Evolutionary conservation across 64 coral and sea anemone species (phyloP).

Genomic region (Montipora foliosa): DNA sequence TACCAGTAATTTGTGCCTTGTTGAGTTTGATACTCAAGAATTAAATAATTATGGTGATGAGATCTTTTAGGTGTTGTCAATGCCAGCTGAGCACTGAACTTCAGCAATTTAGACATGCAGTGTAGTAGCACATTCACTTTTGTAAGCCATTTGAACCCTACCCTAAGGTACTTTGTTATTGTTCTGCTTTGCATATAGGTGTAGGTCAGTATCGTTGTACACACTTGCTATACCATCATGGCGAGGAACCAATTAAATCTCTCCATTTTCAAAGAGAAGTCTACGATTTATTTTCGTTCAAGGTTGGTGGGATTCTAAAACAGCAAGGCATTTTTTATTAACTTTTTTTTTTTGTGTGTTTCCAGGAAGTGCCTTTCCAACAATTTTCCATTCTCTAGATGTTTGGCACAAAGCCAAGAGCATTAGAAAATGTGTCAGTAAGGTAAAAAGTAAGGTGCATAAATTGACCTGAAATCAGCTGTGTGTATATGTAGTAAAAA

Average conservation of each 20-base stretch:
- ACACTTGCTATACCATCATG: neutral
- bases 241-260: neutral
- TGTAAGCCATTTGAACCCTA: too few relatives aligned
- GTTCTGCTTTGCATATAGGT: neutral
- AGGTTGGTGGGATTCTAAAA: neutral
- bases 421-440: neutral
- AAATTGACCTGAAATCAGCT: constrained; percentile 4
- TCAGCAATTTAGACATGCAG: too few relatives aligned
- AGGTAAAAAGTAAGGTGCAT: neutral
- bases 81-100: too few relatives aligned
- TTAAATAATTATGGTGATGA: too few relatives aligned
- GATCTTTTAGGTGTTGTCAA: too few relatives aligned
- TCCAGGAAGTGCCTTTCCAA: neutral
- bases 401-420: constrained; percentile 54
- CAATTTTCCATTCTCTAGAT: constrained; percentile 62
- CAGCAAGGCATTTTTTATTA: neutral
- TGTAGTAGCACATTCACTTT: too few relatives aligned
- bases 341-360: neutral
- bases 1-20: too few relatives aligned
- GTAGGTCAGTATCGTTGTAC: too few relatives aligned
- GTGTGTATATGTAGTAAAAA: neutral
- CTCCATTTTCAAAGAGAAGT: neutral
- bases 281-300: neutral
- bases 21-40: too few relatives aligned
- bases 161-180: neutral